phyloP scores from a whole-genome alignment of 2,888 invertebrate species.

The Pandemis heparana region DNA sequence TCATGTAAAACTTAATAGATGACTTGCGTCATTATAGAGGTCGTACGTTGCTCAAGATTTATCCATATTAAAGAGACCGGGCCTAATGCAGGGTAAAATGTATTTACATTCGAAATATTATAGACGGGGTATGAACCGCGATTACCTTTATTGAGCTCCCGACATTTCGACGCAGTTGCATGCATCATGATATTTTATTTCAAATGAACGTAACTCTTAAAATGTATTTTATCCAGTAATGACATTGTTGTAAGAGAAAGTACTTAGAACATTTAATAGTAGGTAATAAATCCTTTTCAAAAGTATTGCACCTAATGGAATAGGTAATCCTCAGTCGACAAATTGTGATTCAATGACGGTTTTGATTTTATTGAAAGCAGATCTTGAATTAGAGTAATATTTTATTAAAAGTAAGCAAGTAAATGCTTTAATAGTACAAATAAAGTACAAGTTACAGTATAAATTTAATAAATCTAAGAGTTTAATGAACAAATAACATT shows the following conservation, averaged over 20 bases:
- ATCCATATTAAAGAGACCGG: slow-evolving; percentile 2
- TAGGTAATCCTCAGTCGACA: not conserved
- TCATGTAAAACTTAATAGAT: slow-evolving; percentile 55
- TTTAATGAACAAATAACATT: no score
- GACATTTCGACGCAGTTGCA: no score
- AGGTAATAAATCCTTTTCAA: not conserved
- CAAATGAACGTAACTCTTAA: no score
- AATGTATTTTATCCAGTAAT: not conserved
- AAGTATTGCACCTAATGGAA: not conserved
- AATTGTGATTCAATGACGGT: not conserved
- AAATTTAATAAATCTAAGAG: no score
- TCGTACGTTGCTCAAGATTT: slow-evolving; percentile 43
- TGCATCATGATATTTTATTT: no score
- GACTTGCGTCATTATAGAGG: slow-evolving; percentile 57
- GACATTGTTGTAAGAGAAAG: not conserved
- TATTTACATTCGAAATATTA: no score
- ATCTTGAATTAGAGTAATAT: no score
- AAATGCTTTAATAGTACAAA: no score
- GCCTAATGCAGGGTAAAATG: slow-evolving; percentile 12
- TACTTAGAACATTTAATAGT: not conserved
- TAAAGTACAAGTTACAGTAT: no score
- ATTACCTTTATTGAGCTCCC: no score
- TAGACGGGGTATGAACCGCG: no score
- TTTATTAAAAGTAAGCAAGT: no score
- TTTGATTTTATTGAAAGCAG: not conserved